Evolutionary conservation across 30 jellyfish, hydroid and myxozoan species (phyloP).

Genomic region (Euphysa ruthae): DNA sequence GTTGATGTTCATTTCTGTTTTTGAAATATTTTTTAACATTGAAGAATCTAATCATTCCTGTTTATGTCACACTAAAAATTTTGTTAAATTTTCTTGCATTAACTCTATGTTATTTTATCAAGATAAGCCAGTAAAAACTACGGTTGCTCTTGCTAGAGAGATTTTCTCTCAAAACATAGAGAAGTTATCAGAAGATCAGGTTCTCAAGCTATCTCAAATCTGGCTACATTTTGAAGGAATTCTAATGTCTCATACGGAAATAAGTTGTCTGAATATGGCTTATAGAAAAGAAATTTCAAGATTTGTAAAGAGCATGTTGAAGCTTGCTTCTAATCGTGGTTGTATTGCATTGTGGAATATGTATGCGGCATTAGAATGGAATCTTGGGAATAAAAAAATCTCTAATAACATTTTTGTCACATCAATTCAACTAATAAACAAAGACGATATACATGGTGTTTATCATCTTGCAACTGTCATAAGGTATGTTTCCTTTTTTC

Average conservation of each 20-base stretch:
- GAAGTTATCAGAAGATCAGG: conserved; percentile 7
- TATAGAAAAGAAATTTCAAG: conserved; percentile 28
- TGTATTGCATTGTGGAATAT: conserved; percentile 62
- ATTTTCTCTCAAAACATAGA: conserved; percentile 35
- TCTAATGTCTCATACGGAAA: conserved; percentile 10
- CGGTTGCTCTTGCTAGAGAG: conserved; percentile 23
- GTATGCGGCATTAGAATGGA: conserved; percentile 62
- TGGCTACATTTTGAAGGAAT: conserved; percentile 64
- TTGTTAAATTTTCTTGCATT: background rate
- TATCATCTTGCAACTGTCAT: background rate
- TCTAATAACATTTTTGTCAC: conserved; percentile 56
- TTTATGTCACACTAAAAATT: conserved; percentile 10
- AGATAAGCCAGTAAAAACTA: background rate
- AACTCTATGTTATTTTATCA: conserved; percentile 1
- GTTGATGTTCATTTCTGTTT: background rate
- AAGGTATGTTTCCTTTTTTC: conserved; percentile 7
- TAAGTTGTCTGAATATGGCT: background rate
- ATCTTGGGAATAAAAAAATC: conserved; percentile 55
- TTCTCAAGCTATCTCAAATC: conserved; percentile 26
- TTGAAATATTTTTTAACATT: background rate
- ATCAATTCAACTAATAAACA: conserved; percentile 24
- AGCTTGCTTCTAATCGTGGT: conserved; percentile 50
- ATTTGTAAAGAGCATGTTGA: conserved; percentile 56
- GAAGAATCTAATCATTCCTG: background rate
- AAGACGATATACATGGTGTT: background rate